Base-by-base conservation (phyloP, 2,797 vertebrate genomes). In the Podargus strigoides region DNA sequence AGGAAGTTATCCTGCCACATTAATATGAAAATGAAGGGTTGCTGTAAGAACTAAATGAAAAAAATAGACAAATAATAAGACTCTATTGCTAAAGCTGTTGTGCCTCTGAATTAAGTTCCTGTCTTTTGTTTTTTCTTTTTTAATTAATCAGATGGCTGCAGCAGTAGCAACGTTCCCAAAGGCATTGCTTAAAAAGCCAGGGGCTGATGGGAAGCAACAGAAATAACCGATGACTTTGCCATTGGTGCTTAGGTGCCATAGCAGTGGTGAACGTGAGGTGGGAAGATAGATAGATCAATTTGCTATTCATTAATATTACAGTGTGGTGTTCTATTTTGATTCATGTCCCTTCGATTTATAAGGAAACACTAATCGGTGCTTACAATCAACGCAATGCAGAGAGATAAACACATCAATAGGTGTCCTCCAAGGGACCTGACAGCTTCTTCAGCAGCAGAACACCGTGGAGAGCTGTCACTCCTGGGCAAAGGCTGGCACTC, bases 121-220 rank as follows among this genome's bases (percentile, higher is more conserved):
- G 86, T 79, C 93, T 94, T 93, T 92, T 83, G 84, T 64, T 87
- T 94, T 82, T 85, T 24, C 18, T 72, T 72, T 67, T 93, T 87
- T 92, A 90, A 96, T 97, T 93, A 94, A 97, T 97, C 94, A 93
- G 82, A 52, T 87, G 91, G 62, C 75, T 85, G 56, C 74, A 53
- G 70, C 6, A 4, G 56, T 36, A 87, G 53, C 74, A 41, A 12
- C 3, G 5, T 44, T 94, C 86, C 83, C 64, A n/a, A 53, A 78
- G 81, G 91, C 82, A 34, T 77, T 52, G 69, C 91, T 84, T 68
- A 34, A 52, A 50, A 83, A 64, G 42, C 58, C 30, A 4, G 17
- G 30, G 75, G 69, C 60, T 67, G 90, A 26, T 47, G 78, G 50
- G 73, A 84, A 81, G 47, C 75, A 63, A 21, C 89, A 78, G 73